phyloP scores from a whole-genome alignment of 35 echinoderm and acorn worm species.

The Apostichopus japonicus region DNA sequence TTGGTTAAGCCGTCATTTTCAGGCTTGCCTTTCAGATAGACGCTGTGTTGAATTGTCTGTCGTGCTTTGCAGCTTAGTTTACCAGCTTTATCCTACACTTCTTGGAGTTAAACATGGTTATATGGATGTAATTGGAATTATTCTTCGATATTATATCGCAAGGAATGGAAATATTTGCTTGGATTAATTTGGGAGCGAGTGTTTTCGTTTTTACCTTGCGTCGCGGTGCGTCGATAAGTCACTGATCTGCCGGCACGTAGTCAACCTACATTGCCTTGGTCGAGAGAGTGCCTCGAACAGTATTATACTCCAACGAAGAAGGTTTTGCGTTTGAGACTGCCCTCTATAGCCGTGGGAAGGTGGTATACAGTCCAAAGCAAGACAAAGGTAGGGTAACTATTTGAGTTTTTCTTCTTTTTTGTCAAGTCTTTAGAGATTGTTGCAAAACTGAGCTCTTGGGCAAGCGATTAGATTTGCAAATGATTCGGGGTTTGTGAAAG shows the following conservation, averaged over 20 bases:
- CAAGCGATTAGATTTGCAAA: not conserved
- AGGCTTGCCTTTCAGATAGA: conserved; percentile 63
- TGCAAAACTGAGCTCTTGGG: not conserved
- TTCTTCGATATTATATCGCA: not conserved
- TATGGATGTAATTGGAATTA: conserved; percentile 30
- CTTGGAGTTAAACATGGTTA: conserved; percentile 34
- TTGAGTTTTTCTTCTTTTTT: not conserved
- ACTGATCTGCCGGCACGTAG: conserved; percentile 52
- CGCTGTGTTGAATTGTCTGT: conserved; percentile 57
- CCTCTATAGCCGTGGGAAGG: conserved; percentile 48
- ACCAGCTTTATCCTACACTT: not conserved
- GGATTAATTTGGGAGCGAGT: conserved; percentile 12
- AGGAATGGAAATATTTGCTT: conserved; percentile 36
- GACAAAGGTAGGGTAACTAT: conserved; percentile 29
- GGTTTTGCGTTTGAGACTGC: conserved; percentile 41
- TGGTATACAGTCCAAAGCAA: conserved; percentile 11
- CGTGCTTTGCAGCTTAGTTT: conserved; percentile 4
- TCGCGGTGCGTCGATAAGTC: conserved; percentile 40
- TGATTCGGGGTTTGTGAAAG: not conserved
- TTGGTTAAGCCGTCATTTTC: conserved; percentile 58
- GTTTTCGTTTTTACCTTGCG: conserved; percentile 33
- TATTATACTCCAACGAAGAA: conserved; percentile 20
- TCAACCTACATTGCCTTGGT: conserved; percentile 26
- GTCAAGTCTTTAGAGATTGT: not conserved
- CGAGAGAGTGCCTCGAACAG: conserved; percentile 23